Base-by-base conservation (phyloP, 1,140 invertebrate species). In the Dryas iulia region DNA sequence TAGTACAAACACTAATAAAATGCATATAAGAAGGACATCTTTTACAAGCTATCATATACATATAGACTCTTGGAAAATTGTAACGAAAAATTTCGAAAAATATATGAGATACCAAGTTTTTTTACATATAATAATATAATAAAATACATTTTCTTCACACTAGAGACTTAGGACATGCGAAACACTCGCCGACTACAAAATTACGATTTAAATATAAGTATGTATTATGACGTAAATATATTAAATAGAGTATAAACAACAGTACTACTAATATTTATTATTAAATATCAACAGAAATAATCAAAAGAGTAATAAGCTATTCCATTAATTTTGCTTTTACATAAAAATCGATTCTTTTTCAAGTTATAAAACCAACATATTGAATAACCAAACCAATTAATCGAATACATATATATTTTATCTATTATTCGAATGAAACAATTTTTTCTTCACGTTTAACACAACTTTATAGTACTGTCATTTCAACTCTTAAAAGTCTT, bases 1-100 rank as follows among this genome's bases (percentile, higher is more conserved):
- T 56, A 25, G 1, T n/a, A 59, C 59, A 1, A n/a, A 24, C 14
- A 24, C 28, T 64, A 33, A 59, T 23, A 31, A 33, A 66, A 66
- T 53, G 30, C 25, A 56, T 53, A 54, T 33, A 25, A 28, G 33
- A 39, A 47, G 39, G 21, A 21, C 18, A 47, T 47, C 14, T 31
- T 33, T 60, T 54, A 67, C 47, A 81, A 74, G 76, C 74, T 69
- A 73, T 0, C 2, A 35, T 14, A 39, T n/a, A n/a, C n/a, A n/a
- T n/a, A 39, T 26, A 47, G 31, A 63, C 47, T 64, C 35, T 47
- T 31, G 33, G 28, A 53, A 57, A 57, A 70, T 66, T 59, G 65
- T 60, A 78, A 82, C 78, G 71, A 80, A 84, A 81, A 82, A 79
- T 84, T 85, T 86, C 78, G 76, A 86, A 84, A 87, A 87, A 86